Evolutionary conservation across 2,113 vertebrate genomes (phyloP), one percentile per base, ranked within the genome.

Genomic region (Trematomus loennbergii): DNA sequence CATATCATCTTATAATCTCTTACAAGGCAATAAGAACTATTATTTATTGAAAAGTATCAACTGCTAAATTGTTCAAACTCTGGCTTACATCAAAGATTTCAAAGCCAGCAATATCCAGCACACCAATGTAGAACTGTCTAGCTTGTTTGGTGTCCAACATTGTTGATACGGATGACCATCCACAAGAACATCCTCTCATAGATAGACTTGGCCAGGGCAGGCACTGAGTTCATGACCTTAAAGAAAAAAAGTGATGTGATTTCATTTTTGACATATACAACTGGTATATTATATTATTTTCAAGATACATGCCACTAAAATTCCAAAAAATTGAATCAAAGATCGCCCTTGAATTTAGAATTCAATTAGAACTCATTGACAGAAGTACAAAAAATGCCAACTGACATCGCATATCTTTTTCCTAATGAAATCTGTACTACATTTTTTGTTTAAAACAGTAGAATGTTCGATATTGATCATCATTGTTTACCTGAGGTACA

Each of bases 71-170:
- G 3, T 54, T 49, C 6, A 2, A 55, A 72, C 29, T 25, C 1
- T 79, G 63, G 46, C 93, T 86, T 84, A 96, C 95, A 88, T 96
- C 94, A 93, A 96, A 96, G 92, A 96, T 96, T 84, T 95, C 95
- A 90, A 96, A 95, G 5, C 94, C 95, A 66, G 95, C 93, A 11
- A 98, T 98, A 86, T 98, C 97, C 83, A 98, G 69, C 61, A 98
- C 97, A 8, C 97, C 97, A 48, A 98, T 98, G 93, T 96, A 98
- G 91, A 91, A 96, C 77, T 98, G 96, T 49, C 93, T 93, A 15
- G 83, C 15, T 57, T 94, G 90, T 79, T 93, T 94, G 13, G 93
- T 94, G 87, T 94, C 93, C 91, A 94, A 68, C 92, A 93, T 94
- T 88, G 87, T 94, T 94, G 88, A 94, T 94, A 81, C 91, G 89